Conservation (phyloP, 2,113 vertebrate species). For the Apaloderma vittatum region DNA sequence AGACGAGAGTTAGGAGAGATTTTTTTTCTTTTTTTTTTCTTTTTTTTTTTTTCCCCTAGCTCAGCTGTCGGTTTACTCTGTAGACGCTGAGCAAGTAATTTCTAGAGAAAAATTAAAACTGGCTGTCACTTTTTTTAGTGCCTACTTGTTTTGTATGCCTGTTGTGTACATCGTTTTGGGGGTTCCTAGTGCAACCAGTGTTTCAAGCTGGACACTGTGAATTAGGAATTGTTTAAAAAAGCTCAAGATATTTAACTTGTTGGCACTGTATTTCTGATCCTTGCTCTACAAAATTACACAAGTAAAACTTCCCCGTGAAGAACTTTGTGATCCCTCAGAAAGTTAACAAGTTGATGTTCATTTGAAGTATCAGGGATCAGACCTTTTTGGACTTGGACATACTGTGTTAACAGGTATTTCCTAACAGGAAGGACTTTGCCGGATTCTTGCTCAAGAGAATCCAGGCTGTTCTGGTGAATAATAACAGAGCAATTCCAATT, state of each 20-base stretch:
- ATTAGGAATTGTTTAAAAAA: background rate
- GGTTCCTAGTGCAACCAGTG: background rate
- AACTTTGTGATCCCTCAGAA: background rate
- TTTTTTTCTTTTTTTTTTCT: background rate
- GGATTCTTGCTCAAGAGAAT: background rate
- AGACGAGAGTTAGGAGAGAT: background rate
- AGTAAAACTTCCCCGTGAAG: background rate
- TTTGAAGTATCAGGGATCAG: background rate
- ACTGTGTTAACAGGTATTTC: background rate
- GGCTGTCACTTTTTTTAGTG: slow-evolving; percentile 37
- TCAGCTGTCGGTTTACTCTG: slow-evolving; percentile 30
- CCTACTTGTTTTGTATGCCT: background rate
- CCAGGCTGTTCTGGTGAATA: background rate
- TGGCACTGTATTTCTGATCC: background rate
- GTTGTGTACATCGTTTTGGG: background rate
- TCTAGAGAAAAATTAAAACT: slow-evolving; percentile 55
- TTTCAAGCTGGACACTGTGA: background rate
- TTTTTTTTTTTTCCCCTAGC: background rate
- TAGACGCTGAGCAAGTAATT: slow-evolving; percentile 59
- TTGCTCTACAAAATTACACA: background rate
- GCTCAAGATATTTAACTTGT: background rate
- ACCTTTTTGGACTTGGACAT: background rate
- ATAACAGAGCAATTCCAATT: background rate
- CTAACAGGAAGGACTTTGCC: background rate
- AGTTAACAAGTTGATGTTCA: background rate